Evolutionary conservation across 2,113 vertebrate genomes (phyloP).

Genomic region (Circaetus gallicus): DNA sequence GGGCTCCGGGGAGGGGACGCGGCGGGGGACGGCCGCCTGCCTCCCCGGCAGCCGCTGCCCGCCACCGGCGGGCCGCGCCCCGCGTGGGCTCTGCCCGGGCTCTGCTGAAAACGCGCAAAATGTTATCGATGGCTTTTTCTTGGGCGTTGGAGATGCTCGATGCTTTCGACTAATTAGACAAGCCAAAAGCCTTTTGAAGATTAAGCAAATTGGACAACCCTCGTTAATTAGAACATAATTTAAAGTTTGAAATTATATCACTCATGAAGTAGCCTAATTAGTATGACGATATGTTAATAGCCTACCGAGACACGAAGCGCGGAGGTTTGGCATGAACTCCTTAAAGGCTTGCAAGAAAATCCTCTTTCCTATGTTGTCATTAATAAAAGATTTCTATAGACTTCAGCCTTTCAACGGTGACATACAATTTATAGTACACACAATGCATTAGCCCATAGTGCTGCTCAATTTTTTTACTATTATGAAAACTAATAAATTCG

Average conservation of each 20-base stretch:
- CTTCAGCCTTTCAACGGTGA: constrained; percentile 77
- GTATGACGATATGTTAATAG: constrained; percentile 87
- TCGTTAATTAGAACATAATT: constrained; percentile 93
- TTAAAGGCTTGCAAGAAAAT: constrained; percentile 75
- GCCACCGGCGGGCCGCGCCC: not conserved
- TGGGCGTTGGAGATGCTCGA: constrained; percentile 67
- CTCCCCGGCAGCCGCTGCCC: not conserved
- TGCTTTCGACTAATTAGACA: constrained; percentile 81
- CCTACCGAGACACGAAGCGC: constrained; percentile 73
- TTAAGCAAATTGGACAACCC: constrained; percentile 87
- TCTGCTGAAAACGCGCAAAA: not conserved
- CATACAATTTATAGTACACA: constrained; percentile 82
- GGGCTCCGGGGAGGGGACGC: not conserved
- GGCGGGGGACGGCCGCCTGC: not conserved
- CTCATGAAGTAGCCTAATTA: constrained; percentile 88
- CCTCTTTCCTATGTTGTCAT: constrained; percentile 74
- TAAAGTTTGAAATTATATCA: constrained; percentile 91
- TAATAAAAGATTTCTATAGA: constrained; percentile 87
- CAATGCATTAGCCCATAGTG: constrained; percentile 78
- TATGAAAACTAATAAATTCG: constrained; percentile 87
- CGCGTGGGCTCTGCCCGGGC: not conserved
- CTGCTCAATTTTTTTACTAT: constrained; percentile 78
- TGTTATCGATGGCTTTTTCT: constrained; percentile 56
- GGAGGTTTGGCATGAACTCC: constrained; percentile 79
- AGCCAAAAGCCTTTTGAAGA: constrained; percentile 79